Evolutionary conservation across 2,888 invertebrate genomes (phyloP), one percentile per base, ranked within the genome.

Genomic region (Andrena chrysosceles): DNA sequence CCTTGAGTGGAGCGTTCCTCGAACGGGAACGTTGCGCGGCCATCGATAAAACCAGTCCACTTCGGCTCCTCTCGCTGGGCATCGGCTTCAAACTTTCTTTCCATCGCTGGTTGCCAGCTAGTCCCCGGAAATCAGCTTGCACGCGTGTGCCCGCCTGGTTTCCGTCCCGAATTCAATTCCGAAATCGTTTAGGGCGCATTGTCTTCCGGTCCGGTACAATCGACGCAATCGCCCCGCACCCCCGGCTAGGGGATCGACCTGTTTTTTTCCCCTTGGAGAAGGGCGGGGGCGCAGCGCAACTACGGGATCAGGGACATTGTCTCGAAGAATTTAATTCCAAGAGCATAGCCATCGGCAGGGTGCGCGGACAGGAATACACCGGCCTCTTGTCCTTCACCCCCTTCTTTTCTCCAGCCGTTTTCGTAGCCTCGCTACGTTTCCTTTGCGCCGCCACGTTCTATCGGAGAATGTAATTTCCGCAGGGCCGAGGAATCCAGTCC

Each of bases 391-490:
- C 69, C 56, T 79, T 74, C 72, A n/a, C 56, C 54, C 54, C 23
- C 59, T 68, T 77, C 68, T 71, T 26, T 60, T 33, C 56, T 33
- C 56, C 64, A 31, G 73, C 42, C 69, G 75, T 77, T 77, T 84
- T 77, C 78, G 68, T 62, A 72, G 66, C 64, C 77, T 35, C 62
- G 52, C 26, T 78, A 52, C 62, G 74, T 80, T 76, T 66, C 69
- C 72, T 52, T 64, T 69, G 62, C 80, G 31, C 71, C 72, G 76
- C 80, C 86, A 82, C 85, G 85, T 82, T 87, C 84, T 77, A 82
- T 82, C 85, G 78, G 88, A 87, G 90, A 92, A 93, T 93, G 91
- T 91, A 91, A 92, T 92, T 92, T 91, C 90, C 90, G 87, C 85
- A 82, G 81, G 85, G 84, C 72, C 86, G 85, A 85, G 87, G 87